Conservation (phyloP, 2,888 invertebrate genomes). For the Ceramica pisi region DNA sequence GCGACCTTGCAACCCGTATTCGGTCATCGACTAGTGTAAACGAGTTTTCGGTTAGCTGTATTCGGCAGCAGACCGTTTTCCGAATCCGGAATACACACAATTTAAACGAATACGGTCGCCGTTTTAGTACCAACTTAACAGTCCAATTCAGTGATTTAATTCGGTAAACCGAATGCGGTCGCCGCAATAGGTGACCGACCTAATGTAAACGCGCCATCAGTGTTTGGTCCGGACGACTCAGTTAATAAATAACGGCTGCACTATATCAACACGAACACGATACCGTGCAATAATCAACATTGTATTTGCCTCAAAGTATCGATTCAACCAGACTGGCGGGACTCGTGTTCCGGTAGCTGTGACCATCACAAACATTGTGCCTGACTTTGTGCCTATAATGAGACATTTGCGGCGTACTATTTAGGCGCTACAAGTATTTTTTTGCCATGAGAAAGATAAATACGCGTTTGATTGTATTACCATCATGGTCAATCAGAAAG, state of each 20-base stretch:
- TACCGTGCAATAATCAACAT: conserved; percentile 47
- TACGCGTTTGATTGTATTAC: not conserved
- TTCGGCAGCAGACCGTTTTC: no score
- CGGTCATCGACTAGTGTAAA: no score
- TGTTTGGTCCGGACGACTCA: not conserved
- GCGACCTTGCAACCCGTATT: no score
- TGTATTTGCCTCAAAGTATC: conserved; percentile 58
- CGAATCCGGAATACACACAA: no score
- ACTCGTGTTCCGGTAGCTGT: conserved; percentile 29
- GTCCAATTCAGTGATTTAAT: no score
- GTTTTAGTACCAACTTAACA: no score
- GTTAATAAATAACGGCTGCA: not conserved
- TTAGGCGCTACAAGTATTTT: conserved; percentile 1
- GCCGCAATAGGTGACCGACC: no score
- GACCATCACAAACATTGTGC: conserved; percentile 4
- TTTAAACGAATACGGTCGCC: no score
- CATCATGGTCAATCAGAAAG: not conserved
- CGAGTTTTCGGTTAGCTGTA: no score
- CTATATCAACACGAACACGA: conserved; percentile 25
- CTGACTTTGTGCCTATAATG: not conserved
- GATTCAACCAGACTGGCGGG: conserved; percentile 29
- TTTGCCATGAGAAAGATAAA: not conserved
- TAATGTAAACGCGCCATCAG: no score
- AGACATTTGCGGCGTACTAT: not conserved
- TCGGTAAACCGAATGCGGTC: no score